Evolutionary conservation across 2,888 invertebrate genomes (phyloP), one percentile per base, ranked within the genome.

Genomic region (Apomyelois bistriatella): DNA sequence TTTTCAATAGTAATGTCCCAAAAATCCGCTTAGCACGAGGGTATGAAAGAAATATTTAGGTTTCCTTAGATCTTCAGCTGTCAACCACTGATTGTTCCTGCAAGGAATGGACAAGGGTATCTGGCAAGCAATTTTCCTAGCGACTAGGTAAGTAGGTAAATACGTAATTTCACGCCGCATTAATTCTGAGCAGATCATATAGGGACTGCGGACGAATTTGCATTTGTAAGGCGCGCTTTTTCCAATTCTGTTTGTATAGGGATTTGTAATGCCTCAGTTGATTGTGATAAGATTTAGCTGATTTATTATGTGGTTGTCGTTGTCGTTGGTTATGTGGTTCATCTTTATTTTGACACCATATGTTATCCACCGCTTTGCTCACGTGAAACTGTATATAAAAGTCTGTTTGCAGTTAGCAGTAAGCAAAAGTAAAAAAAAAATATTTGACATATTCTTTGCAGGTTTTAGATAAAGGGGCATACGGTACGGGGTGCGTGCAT

Each of bases 81-180:
- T 80, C 83, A 82, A 76, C 79, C 60, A 79, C 79, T 84, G 78
- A 79, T 82, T 75, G 74, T 66, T 69, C 64, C 73, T 72, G 74
- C 74, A 64, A 61, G 71, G 68, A 80, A 83, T 76, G 80, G 85
- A 82, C 85, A 81, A 64, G 72, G 69, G 72, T 68, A 74, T 77
- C 73, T 74, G 70, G 74, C 79, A 85, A 79, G 76, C 86, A 87
- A 87, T 87, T 87, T 87, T 85, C 85, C 77, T 68, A 76, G 70
- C 78, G 85, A 87, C 75, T 86, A 84, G 79, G 74, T 85, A 85
- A 82, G 84, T 83, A 85, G 86, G 86, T 84, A 85, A 85, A 85
- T 79, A 84, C 79, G 84, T 85, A 83, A 87, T 87, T 87, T 86
- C 85, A 85, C 76, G 85, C 66, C 72, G 72, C 79, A 82, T 86